Evolutionary conservation across 2,797 vertebrate genomes (phyloP), one percentile per base, ranked within the genome.

Genomic region (Semotilus atromaculatus): DNA sequence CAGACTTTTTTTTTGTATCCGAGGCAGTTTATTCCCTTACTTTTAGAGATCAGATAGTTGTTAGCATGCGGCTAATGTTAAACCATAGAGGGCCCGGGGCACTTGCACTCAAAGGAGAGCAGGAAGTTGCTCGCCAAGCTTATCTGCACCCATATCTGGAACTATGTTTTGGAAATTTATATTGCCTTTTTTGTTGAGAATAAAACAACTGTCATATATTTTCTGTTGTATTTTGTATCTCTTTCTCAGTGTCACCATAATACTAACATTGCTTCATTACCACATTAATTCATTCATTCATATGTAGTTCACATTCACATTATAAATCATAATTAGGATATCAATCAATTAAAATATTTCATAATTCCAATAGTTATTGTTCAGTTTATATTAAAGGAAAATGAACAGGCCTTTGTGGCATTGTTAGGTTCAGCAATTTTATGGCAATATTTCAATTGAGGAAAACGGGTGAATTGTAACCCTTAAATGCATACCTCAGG

Each of bases 141-240:
- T 87, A 75, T 83, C 36, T 90, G 82, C 81, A 84, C 82, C 80
- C 31, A 83, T 68, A 85, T 86, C 74, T 89, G 83, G 43, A 90
- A 89, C 85, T 85, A 29, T 81, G 58, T 92, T 88, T 89, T 66
- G 90, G 76, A 86, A 86, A 88, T 90, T 93, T 92, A 82, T 93
- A 90, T 91, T 92, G 92, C 90, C 91, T 91, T 90, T 92, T 88
- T 87, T 91, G 92, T 92, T 91, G 85, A 87, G 90, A 93, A 92
- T 93, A 90, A 95, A 95, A 94, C 93, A 94, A 76, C 88, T 40
- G 90, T 90, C 67, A 86, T 29, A 89, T 2, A 5, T 34, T 8
- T 67, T 34, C 21, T 48, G 51, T 31, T 68, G 66, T 48, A 2
- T 60, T 53, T 75, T 77, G 4, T 64, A 2, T 82, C 9, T 34